Percentiles rank a stretch among this genome's conserved stretches.
These are phyloP conservation scores for Aphyosemion australe DNA, from an alignment of 2,113 vertebrate genomes.

Conservation along the genomic window DNA sequence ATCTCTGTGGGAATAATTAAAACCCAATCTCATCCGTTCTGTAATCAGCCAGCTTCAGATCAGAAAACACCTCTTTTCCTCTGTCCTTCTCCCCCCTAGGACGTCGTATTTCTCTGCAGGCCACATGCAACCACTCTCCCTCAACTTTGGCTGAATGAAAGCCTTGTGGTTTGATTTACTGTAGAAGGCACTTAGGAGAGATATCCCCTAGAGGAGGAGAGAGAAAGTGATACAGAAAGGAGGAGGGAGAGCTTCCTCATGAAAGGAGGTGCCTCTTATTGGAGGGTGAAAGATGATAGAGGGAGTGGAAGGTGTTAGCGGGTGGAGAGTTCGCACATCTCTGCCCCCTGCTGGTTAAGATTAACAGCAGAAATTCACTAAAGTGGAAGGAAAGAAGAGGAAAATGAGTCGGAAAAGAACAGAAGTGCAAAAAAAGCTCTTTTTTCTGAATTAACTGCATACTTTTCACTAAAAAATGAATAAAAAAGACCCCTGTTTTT, in stretches of 20 bases:
- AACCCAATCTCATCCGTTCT: conserved; percentile 24
- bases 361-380: background rate
- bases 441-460: too few relatives aligned
- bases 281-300: conserved; percentile 49
- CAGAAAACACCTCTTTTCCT: conserved; percentile 2
- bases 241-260: conserved; percentile 19
- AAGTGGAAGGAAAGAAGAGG: background rate
- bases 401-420: background rate
- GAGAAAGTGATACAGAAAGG: conserved; percentile 12
- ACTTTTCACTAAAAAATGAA: too few relatives aligned
- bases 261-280: conserved; percentile 48
- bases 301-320: conserved; percentile 17
- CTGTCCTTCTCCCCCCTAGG: conserved; percentile 13
- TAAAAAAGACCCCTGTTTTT: too few relatives aligned
- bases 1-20: conserved; percentile 19
- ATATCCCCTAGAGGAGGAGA: conserved; percentile 54
- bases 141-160: conserved; percentile 60
- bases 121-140: conserved; percentile 62
- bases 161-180: conserved; percentile 78
- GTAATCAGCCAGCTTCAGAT: conserved; percentile 26
- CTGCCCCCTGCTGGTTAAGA: conserved; percentile 61
- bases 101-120: conserved; percentile 40
- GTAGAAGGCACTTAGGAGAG: conserved; percentile 75
- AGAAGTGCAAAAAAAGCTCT: too few relatives aligned
- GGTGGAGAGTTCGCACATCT: conserved; percentile 13